Evolutionary conservation across 2,797 vertebrate species (phyloP), one percentile per base, ranked within the genome.

Genomic region (Carapus acus): DNA sequence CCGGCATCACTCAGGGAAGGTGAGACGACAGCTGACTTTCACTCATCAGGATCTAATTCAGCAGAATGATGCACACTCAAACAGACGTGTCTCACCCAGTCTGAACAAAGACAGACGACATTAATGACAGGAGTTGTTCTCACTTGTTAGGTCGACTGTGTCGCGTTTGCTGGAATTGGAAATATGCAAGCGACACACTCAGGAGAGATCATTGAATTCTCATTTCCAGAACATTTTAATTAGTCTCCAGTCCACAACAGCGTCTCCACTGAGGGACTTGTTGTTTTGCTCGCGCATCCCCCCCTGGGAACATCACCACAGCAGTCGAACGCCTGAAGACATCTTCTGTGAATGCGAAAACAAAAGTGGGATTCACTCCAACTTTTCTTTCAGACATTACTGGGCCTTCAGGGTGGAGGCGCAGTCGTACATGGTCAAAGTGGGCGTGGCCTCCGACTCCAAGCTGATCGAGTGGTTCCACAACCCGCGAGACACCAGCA

Each of bases 401-500:
- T 99, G 96, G 96, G 91, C 95, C 46, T 95, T 98, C 77, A 89
- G 42, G 1, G 92, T 99, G 69, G 92, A 95, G 43, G 85, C 92
- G 0, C 86, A 89, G 62, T 96, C 93, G 0, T 99, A 94, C 77
- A 71, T 98, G 87, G 91, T 97, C 15, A 98, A 97, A 87, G 93
- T 90, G 3, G 96, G 96, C 6, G 96, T 99, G 49, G 93, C 90
- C 13, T 94, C 94, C 0, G 89, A 92, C 52, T 85, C 89, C 18
- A 98, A 94, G 76, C 85, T 98, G 29, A 78, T 93, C 18, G 96
- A 97, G 70, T 93, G 96, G 92, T 92, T 98, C 73, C 94, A 91
- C 71, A 93, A 85, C 74, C 90, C 93, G 5, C 87, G 90, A 49
- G 94, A 97, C 53, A 87, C 90, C 21, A 92, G 87, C 73, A 98